These are phyloP conservation scores for Slavum lentiscoides DNA, from an alignment of 2,888 invertebrate species.

Conservation along the genomic window DNA sequence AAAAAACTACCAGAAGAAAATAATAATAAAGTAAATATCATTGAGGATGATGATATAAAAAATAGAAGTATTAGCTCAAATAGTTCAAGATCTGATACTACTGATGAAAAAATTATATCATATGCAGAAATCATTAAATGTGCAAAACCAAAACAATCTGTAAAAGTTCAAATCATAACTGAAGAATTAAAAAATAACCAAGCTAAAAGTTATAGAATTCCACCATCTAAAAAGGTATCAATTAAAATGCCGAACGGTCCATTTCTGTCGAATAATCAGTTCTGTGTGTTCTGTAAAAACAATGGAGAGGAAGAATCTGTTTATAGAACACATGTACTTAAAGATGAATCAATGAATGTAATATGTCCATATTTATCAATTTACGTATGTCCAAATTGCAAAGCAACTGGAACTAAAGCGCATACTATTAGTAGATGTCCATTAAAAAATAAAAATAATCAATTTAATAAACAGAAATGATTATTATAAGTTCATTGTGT, in stretches of 20 bases:
- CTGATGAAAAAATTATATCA: slow-evolving; percentile 40
- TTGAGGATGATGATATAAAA: slow-evolving; percentile 10
- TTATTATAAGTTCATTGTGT: slow-evolving; percentile 13
- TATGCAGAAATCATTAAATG: slow-evolving; percentile 45
- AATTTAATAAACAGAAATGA: slow-evolving; percentile 34
- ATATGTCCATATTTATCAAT: slow-evolving; percentile 74
- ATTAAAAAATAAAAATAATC: slow-evolving; percentile 32
- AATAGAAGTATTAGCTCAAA: slow-evolving; percentile 7
- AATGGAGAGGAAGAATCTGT: slow-evolving; percentile 71
- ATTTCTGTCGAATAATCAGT: slow-evolving; percentile 56
- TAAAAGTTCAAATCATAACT: neutral
- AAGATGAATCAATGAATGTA: slow-evolving; percentile 65
- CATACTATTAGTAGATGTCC: slow-evolving; percentile 81
- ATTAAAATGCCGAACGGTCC: slow-evolving; percentile 29
- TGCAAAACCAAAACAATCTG: slow-evolving; percentile 26
- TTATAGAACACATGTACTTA: slow-evolving; percentile 69
- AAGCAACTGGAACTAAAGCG: slow-evolving; percentile 70
- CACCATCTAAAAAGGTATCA: slow-evolving; percentile 45
- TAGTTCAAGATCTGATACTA: slow-evolving; percentile 32
- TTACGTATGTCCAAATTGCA: slow-evolving; percentile 72
- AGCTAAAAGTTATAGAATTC: slow-evolving; percentile 33
- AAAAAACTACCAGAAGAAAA: slow-evolving; percentile 41
- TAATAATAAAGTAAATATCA: slow-evolving; percentile 34
- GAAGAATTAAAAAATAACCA: slow-evolving; percentile 27
- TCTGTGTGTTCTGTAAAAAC: slow-evolving; percentile 77